These are phyloP conservation scores for Catocala fraxini DNA, from an alignment of 2,888 invertebrate species.

Conservation along the genomic window DNA sequence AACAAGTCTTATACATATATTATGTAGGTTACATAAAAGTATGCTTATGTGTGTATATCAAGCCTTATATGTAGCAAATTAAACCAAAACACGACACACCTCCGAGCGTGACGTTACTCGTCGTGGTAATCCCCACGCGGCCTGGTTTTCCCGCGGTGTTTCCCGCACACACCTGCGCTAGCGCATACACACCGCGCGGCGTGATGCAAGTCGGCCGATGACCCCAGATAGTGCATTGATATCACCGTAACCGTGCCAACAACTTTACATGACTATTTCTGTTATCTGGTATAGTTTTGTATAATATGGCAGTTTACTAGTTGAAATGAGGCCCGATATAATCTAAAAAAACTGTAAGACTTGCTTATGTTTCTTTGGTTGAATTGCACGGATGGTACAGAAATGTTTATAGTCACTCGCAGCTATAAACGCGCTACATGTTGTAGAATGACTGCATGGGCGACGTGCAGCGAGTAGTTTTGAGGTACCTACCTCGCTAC, in stretches of 20 bases:
- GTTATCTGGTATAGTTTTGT: conserved; percentile 21
- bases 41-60: not conserved
- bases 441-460: too few species aligned
- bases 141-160: conserved; percentile 19
- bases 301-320: conserved; percentile 16
- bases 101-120: conserved; percentile 4
- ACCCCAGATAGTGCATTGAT: conserved; percentile 46
- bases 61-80: not conserved
- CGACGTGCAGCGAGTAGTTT: too few species aligned
- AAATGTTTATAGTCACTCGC: too few species aligned
- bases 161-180: conserved; percentile 7
- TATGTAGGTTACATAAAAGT: too few species aligned
- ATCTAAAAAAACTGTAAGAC: too few species aligned
- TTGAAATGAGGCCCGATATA: not conserved
- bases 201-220: conserved; percentile 44
- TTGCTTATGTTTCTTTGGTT: too few species aligned
- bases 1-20: too few species aligned
- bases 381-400: too few species aligned
- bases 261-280: conserved; percentile 29
- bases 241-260: conserved; percentile 42
- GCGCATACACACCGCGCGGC: conserved; percentile 4
- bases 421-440: too few species aligned
- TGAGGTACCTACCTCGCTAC: too few species aligned
- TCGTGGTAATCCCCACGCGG: conserved; percentile 16
- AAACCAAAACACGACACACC: conserved; percentile 19